Percentiles rank a stretch among this genome's conserved stretches.
phyloP scores from a whole-genome alignment of 2,888 invertebrate genomes.

The Bombylius major region DNA sequence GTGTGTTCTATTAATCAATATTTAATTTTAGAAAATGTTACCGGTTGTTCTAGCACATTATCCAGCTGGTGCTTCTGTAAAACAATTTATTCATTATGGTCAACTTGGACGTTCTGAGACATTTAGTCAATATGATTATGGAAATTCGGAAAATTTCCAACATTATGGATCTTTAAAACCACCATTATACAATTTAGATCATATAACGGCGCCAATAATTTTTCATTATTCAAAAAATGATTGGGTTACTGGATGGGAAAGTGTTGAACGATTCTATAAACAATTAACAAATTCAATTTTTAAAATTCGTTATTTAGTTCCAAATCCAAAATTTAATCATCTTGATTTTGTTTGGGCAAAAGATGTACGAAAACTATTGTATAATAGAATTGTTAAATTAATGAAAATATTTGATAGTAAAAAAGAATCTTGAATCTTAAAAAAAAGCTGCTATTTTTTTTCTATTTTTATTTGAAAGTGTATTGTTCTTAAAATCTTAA shows the following conservation, averaged over 20 bases:
- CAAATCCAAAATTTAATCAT: slow-evolving; percentile 42
- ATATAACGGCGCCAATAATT: slow-evolving; percentile 42
- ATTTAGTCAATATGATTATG: slow-evolving; percentile 38
- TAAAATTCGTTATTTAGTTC: slow-evolving; percentile 43
- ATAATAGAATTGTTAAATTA: slow-evolving; percentile 42
- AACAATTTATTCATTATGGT: slow-evolving; percentile 36
- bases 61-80: slow-evolving; percentile 37
- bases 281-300: slow-evolving; percentile 42
- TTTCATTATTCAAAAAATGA: slow-evolving; percentile 49
- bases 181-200: slow-evolving; percentile 42
- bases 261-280: slow-evolving; percentile 41
- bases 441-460: background rate
- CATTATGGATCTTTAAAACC: slow-evolving; percentile 40
- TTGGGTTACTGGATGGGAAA: slow-evolving; percentile 46
- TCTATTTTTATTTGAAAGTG: no score
- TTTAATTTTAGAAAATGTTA: slow-evolving; percentile 30
- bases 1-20: slow-evolving; percentile 3
- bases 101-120: slow-evolving; percentile 35
- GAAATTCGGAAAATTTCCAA: slow-evolving; percentile 35
- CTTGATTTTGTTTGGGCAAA: slow-evolving; percentile 46
- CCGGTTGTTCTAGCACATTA: slow-evolving; percentile 37
- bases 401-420: slow-evolving; percentile 31
- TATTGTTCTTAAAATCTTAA: no score
- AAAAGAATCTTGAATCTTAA: no score
- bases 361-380: slow-evolving; percentile 39